These are phyloP conservation scores for Rhyzopertha dominica DNA, from an alignment of 1,140 invertebrate species.

Conservation along the genomic window DNA sequence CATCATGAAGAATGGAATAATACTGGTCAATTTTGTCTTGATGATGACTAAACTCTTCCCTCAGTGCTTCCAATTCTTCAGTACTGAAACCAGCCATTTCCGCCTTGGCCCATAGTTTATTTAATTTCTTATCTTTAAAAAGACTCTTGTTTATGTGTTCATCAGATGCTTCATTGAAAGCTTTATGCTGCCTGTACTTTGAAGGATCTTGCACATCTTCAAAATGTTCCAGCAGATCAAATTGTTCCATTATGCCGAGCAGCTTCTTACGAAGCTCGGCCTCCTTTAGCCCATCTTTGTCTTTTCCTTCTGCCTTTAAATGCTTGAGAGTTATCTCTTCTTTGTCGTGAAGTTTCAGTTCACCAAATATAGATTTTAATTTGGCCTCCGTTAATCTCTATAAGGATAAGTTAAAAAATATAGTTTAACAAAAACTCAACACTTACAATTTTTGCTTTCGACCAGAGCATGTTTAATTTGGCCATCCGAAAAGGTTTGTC, in stretches of 20 bases:
- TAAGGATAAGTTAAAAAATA: conserved; percentile 32
- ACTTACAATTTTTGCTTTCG: conserved; percentile 41
- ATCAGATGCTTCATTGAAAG: conserved; percentile 54
- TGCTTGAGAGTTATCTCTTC: conserved; percentile 82
- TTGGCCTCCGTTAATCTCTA: conserved; percentile 79
- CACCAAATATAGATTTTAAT: conserved; percentile 78
- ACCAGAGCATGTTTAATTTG: conserved; percentile 44
- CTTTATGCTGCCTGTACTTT: conserved; percentile 42
- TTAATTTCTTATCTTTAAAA: conserved; percentile 87
- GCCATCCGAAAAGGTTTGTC: conserved; percentile 43
- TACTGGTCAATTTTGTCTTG: conserved; percentile 92
- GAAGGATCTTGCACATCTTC: conserved; percentile 58
- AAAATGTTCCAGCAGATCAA: conserved; percentile 76
- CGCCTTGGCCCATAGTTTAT: conserved; percentile 86
- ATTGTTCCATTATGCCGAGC: conserved; percentile 74
- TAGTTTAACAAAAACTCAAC: neutral
- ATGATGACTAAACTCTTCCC: conserved; percentile 87
- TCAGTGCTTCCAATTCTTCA: conserved; percentile 75
- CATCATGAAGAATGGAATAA: conserved; percentile 68
- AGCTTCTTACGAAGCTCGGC: conserved; percentile 75
- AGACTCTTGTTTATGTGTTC: conserved; percentile 66
- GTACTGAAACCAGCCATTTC: conserved; percentile 77
- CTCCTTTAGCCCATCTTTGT: conserved; percentile 82
- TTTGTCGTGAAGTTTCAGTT: conserved; percentile 88
- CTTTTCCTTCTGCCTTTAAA: conserved; percentile 72